Conservation (phyloP, 2,113 vertebrate genomes). For the Malurus elegans region DNA sequence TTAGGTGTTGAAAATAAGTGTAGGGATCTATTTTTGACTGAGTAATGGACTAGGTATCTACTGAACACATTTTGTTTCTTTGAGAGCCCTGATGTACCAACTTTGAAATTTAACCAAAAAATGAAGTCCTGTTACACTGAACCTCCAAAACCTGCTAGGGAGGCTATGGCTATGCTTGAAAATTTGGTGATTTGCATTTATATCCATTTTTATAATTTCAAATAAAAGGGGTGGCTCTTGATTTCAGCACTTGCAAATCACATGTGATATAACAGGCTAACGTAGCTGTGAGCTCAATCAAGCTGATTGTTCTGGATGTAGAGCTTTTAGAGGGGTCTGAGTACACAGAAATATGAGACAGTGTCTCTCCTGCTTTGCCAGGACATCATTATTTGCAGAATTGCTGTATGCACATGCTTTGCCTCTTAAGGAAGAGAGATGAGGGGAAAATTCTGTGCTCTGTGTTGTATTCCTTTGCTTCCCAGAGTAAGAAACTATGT, state of each 20-base stretch:
- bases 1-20: not conserved
- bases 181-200: not conserved
- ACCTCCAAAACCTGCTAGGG: not conserved
- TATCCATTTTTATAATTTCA: not conserved
- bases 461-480: not conserved
- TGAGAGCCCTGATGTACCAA: not conserved
- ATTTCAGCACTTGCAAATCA: not conserved
- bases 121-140: not conserved
- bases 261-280: not conserved
- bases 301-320: not conserved
- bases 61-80: not conserved
- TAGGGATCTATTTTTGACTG: not conserved
- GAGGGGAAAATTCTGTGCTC: not conserved
- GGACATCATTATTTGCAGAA: not conserved
- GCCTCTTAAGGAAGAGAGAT: not conserved
- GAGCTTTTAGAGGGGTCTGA: not conserved
- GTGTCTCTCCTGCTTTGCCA: not conserved
- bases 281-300: not conserved
- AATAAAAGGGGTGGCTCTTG: not conserved
- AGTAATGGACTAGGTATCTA: not conserved
- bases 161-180: not conserved
- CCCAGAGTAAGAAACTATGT: not conserved
- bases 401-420: not conserved
- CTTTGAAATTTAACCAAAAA: not conserved
- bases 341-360: not conserved